Base-by-base conservation (phyloP, 2,113 vertebrate species). In the Halcyon senegalensis region DNA sequence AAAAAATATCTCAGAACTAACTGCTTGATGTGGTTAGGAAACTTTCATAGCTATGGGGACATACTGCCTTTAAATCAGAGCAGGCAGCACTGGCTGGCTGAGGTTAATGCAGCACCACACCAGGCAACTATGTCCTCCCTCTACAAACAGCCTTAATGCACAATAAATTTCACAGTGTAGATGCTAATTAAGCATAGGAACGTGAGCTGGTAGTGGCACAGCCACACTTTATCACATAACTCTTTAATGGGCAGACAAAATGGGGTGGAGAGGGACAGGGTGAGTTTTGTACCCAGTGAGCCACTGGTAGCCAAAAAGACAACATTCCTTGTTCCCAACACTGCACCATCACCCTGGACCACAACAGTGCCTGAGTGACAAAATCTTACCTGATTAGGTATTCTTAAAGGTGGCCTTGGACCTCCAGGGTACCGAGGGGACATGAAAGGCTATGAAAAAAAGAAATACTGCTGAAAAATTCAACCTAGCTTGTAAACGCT, bases 391-490 rank as follows among this genome's bases (percentile, higher is more conserved):
- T 99, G 99, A 95, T 99, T 99, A 66, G 99, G 99, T 99, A 99
- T 99, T 98, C 99, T 99, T 97, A 99, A 96, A 69, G 99, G 98
- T 87, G 99, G 99, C 98, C 99, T 98, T 90, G 99, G 99, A 95
- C 99, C 99, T 97, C 99, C 99, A n/a, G 99, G 99, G 97, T 99
- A 99, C 77, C 99, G 99, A 92, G 99, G 99, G 88, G 99, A 99
- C 99, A 99, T 99, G 97, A 99, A 99, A 96, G 99, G 99, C 99
- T 99, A 96, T 37, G 51, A 87, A 67, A 84, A 28, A 73, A 81
- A 46, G 27, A 44, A 80, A 80, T 14, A 50, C n/a, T 53, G 44
- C 64, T 93, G 73, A 96, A 72, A 27, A 94, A 93, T 37, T 95
- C 27, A 94, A 58, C 19, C 55, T 80, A 30, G 68, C 50, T 63